Percentiles rank a stretch among this genome's conserved stretches.
Conservation (phyloP, 2,797 vertebrate genomes). For the Prunella strophiata region DNA sequence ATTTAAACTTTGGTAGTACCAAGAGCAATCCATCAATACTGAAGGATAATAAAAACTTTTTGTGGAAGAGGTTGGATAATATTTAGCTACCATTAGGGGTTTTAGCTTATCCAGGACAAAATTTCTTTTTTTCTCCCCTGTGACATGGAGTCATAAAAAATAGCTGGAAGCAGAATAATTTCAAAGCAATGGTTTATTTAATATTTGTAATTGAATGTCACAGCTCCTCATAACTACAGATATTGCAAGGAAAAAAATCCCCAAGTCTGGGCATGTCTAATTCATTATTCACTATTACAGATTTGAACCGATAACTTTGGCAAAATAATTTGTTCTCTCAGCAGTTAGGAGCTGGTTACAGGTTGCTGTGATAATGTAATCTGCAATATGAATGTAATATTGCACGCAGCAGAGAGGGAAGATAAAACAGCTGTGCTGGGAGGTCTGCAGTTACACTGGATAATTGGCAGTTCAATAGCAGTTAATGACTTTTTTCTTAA, state of each 20-base stretch:
- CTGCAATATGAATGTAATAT: slow-evolving; percentile 48
- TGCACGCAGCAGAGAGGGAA: slow-evolving; percentile 33
- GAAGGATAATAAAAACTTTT: slow-evolving; percentile 22
- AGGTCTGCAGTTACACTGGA: neutral
- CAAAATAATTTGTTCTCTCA: slow-evolving; percentile 62
- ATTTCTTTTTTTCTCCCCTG: neutral
- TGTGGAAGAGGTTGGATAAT: neutral
- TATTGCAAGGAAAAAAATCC: slow-evolving; percentile 25
- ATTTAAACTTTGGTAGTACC: neutral
- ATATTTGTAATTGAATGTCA: slow-evolving; percentile 58
- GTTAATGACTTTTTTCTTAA: slow-evolving; percentile 51
- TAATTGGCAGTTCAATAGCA: slow-evolving; percentile 42
- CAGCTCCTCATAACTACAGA: slow-evolving; percentile 5
- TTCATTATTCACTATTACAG: slow-evolving; percentile 39
- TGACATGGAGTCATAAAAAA: slow-evolving; percentile 3
- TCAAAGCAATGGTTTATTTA: slow-evolving; percentile 38
- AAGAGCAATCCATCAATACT: neutral
- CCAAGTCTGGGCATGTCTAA: slow-evolving; percentile 43
- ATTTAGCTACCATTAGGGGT: neutral
- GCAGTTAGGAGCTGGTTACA: slow-evolving; percentile 43
- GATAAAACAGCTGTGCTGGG: slow-evolving; percentile 31
- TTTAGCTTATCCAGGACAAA: slow-evolving; percentile 41
- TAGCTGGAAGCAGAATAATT: neutral
- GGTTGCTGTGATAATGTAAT: slow-evolving; percentile 57
- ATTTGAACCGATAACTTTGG: slow-evolving; percentile 47